Conservation (phyloP, 2,888 invertebrate species). For the Leptopilina syphax region DNA sequence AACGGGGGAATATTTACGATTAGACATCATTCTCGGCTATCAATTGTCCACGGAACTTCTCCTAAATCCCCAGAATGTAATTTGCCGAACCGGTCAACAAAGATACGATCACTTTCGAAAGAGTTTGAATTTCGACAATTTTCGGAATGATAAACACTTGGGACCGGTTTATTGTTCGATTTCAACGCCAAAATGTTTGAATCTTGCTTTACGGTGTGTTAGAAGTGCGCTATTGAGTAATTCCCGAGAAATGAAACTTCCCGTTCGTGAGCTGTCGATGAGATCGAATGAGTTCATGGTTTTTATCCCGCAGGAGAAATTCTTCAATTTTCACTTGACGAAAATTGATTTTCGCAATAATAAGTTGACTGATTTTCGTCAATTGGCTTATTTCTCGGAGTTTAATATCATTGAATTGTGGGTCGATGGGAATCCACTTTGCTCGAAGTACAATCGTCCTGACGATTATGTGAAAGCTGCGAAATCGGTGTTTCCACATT, state of each 20-base stretch:
- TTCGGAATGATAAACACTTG: slow-evolving; percentile 66
- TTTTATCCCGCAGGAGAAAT: slow-evolving; percentile 66
- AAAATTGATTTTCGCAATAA: slow-evolving; percentile 71
- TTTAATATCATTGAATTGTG: slow-evolving; percentile 71
- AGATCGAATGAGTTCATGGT: slow-evolving; percentile 65
- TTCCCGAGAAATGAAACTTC: slow-evolving; percentile 60
- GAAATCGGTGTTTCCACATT: slow-evolving; percentile 67
- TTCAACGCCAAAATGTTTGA: slow-evolving; percentile 65
- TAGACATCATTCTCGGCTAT: slow-evolving; percentile 72
- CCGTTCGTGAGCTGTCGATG: slow-evolving; percentile 69
- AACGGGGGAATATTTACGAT: slow-evolving; percentile 58
- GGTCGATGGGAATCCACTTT: slow-evolving; percentile 74
- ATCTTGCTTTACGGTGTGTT: slow-evolving; percentile 64
- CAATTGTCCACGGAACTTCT: slow-evolving; percentile 61
- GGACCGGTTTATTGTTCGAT: slow-evolving; percentile 69
- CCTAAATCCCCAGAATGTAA: slow-evolving; percentile 63
- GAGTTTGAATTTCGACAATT: slow-evolving; percentile 68
- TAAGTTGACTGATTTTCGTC: slow-evolving; percentile 63
- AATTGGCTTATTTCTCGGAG: slow-evolving; percentile 68
- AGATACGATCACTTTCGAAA: slow-evolving; percentile 66
- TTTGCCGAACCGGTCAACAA: slow-evolving; percentile 61
- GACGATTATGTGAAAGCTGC: slow-evolving; percentile 70
- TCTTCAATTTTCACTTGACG: slow-evolving; percentile 65
- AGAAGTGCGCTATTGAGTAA: slow-evolving; percentile 58
- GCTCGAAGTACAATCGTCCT: slow-evolving; percentile 60